Base-by-base conservation (phyloP, 2,888 invertebrate species). In the Epinotia ramella region DNA sequence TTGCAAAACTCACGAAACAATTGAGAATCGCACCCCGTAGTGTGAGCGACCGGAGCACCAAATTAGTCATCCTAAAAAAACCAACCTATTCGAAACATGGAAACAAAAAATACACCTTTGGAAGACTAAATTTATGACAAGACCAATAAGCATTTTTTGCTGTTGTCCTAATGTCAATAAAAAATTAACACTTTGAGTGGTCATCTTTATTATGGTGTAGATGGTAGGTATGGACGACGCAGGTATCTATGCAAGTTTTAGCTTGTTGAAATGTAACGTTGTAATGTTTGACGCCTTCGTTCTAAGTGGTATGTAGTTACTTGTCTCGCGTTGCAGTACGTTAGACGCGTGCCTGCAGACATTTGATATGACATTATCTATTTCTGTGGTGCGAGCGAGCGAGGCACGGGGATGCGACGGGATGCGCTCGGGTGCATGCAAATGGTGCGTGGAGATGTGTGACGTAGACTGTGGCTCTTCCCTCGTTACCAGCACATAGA, bases 391-490 rank as follows among this genome's bases (percentile, higher is more conserved):
- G 82, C 78, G 81, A 77, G 68, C 77, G 79, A 81, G 83, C 82
- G 80, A 83, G 81, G 80, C 80, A 80, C 80, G 82, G 87, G 84
- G 88, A 86, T 87, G 87, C 85, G 84, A 80, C 82, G 87, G 81
- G 89, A 86, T 89, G 90, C 91, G 91, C 90, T 84, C 89, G 91
- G 86, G 86, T 91, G 91, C 90, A 90, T 88, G 87, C 90, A 93
- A 94, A 94, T 93, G 92, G 92, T 91, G 93, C 93, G 90, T 91
- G 87, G 87, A 92, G 89, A 90, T 87, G 91, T 91, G 91, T 91
- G 89, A 91, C 91, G 88, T 88, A 84, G 83, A 81, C 86, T 82
- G 80, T 82, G 80, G 80, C 82, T 84, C 86, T 85, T 87, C 89
- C 87, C 91, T 91, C 84, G 89, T 89, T 89, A 89, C 86, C 78